These are phyloP conservation scores for Trachelus troglodyta DNA, from an alignment of 2,888 invertebrate species.

Conservation along the genomic window DNA sequence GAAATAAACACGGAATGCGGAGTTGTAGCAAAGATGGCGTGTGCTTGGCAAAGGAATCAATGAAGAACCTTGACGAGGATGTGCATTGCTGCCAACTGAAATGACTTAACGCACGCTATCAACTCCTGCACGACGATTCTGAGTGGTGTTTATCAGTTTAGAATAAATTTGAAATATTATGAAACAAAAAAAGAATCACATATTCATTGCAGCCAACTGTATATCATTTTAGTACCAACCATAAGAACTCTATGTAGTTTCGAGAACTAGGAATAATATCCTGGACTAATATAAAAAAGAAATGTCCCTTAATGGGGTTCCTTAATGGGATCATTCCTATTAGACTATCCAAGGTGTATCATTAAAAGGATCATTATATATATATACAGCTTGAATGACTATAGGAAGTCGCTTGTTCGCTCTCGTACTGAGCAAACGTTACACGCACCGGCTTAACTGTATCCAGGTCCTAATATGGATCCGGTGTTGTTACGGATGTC, in stretches of 20 bases:
- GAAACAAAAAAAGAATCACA: background rate
- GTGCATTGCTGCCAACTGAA: background rate
- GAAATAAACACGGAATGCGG: background rate
- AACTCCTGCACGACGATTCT: background rate
- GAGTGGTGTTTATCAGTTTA: background rate
- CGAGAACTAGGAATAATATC: background rate
- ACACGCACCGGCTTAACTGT: constrained; percentile 24
- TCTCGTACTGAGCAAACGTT: constrained; percentile 23
- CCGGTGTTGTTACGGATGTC: constrained; percentile 20
- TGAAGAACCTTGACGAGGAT: background rate
- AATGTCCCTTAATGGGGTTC: background rate
- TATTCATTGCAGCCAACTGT: background rate
- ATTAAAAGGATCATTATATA: background rate
- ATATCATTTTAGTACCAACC: background rate
- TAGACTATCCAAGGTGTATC: background rate
- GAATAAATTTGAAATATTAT: background rate
- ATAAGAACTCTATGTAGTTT: background rate
- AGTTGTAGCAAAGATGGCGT: background rate
- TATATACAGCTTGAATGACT: background rate
- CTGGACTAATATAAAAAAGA: background rate
- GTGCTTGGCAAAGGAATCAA: background rate
- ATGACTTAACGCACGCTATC: background rate
- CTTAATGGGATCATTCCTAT: background rate
- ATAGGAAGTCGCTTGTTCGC: constrained; percentile 9
- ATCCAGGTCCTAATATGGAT: constrained; percentile 19